These are phyloP conservation scores for Drosophila mimetica DNA, from an alignment of 2,888 invertebrate species.

Conservation along the genomic window DNA sequence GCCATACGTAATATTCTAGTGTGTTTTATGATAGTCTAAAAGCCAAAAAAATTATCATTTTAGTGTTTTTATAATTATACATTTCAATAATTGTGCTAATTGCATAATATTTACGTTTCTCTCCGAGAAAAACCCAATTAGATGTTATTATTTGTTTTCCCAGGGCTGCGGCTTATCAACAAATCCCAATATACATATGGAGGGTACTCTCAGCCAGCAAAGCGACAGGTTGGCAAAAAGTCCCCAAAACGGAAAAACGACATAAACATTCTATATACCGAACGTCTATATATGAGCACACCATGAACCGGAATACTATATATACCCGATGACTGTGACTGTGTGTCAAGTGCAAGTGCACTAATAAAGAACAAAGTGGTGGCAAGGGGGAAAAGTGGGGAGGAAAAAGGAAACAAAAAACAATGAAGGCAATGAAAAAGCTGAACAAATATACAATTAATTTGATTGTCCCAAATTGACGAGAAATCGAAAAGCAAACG, in stretches of 20 bases:
- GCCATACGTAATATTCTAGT: too few species aligned
- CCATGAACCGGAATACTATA: not conserved
- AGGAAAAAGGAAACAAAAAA: constrained; percentile 21
- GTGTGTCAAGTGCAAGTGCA: constrained; percentile 46
- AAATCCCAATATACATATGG: constrained; percentile 1
- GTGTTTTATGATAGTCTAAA: too few species aligned
- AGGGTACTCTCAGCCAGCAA: constrained; percentile 12
- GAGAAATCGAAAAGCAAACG: constrained; percentile 34
- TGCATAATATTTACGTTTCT: constrained; percentile 18
- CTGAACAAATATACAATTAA: constrained; percentile 51
- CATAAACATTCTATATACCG: constrained; percentile 5
- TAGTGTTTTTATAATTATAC: not conserved
- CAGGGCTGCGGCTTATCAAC: constrained; percentile 3
- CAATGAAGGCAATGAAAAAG: constrained; percentile 34
- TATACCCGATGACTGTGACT: constrained; percentile 21
- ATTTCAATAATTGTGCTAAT: not conserved
- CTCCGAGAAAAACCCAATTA: constrained; percentile 23
- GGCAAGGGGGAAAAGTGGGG: not conserved
- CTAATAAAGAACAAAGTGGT: constrained; percentile 19
- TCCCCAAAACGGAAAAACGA: constrained; percentile 18
- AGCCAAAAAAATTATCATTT: not conserved
- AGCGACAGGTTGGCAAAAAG: constrained; percentile 30
- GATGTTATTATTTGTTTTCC: constrained; percentile 9
- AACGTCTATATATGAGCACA: not conserved
- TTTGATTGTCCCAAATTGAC: constrained; percentile 59